Conservation (phyloP, 1,140 invertebrate species). For the Copidosoma floridanum region DNA sequence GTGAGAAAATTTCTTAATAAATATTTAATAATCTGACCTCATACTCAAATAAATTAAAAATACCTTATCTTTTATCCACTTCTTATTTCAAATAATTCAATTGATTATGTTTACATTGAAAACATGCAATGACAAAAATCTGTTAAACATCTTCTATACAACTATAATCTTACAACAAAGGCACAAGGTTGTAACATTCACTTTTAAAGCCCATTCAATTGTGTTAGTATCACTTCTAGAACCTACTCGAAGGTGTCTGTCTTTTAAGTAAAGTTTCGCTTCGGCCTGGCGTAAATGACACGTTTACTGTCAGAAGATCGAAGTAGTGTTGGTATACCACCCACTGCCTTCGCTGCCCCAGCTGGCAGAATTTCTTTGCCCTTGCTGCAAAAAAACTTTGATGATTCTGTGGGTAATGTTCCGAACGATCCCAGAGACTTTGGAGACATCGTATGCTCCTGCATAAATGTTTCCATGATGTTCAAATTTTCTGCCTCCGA, state of each 20-base stretch:
- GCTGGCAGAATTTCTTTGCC: background rate
- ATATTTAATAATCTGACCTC: too few species aligned
- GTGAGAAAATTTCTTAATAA: too few species aligned
- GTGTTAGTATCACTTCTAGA: too few species aligned
- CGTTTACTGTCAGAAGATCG: constrained; percentile 31
- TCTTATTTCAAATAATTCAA: too few species aligned
- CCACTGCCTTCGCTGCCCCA: background rate
- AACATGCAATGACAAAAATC: too few species aligned
- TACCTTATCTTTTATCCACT: too few species aligned
- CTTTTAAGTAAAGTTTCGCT: constrained; percentile 35
- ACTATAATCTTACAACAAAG: too few species aligned
- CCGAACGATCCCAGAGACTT: constrained; percentile 19
- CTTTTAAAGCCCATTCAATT: constrained; percentile 1
- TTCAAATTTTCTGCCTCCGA: constrained; percentile 39
- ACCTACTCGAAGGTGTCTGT: too few species aligned
- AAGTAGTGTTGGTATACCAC: background rate
- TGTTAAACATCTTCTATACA: too few species aligned
- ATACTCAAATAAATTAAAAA: too few species aligned
- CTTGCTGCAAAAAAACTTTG: constrained; percentile 11
- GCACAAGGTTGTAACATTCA: too few species aligned
- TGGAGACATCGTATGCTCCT: constrained; percentile 34
- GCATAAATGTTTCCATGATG: constrained; percentile 45
- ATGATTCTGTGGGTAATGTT: constrained; percentile 7
- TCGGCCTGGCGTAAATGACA: constrained; percentile 31
- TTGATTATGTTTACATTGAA: too few species aligned